These are phyloP conservation scores for Steinernema hermaphroditum DNA, from an alignment of 2,888 invertebrate genomes.

Conservation along the genomic window DNA sequence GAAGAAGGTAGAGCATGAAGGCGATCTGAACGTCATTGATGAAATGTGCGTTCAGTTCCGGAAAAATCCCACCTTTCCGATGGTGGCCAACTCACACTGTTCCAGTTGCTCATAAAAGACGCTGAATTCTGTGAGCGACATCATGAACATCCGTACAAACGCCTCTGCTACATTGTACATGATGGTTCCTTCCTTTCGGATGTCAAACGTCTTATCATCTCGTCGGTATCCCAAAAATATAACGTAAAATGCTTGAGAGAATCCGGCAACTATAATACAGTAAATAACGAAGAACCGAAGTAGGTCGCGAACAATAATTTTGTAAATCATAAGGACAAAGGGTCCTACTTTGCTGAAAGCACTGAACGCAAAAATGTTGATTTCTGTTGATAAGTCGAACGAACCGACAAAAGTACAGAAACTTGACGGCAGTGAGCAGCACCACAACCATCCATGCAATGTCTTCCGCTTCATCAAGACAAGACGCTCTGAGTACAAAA, in stretches of 20 bases:
- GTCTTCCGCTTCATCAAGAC: slow-evolving; percentile 85
- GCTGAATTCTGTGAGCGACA: slow-evolving; percentile 94
- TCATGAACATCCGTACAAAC: slow-evolving; percentile 94
- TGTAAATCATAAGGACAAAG: slow-evolving; percentile 99
- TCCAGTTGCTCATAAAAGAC: slow-evolving; percentile 90
- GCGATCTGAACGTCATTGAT: slow-evolving; percentile 71
- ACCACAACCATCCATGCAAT: slow-evolving; percentile 89
- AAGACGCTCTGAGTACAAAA: slow-evolving; percentile 82
- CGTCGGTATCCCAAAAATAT: slow-evolving; percentile 62
- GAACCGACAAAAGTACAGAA: slow-evolving; percentile 93
- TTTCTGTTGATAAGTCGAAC: neutral
- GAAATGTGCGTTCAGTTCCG: neutral
- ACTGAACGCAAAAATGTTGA: slow-evolving; percentile 73
- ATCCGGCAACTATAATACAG: slow-evolving; percentile 92
- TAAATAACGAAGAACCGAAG: slow-evolving; percentile 93
- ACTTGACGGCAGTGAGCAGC: slow-evolving; percentile 92
- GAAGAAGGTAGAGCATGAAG: slow-evolving; percentile 93
- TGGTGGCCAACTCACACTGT: slow-evolving; percentile 76
- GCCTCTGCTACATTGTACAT: slow-evolving; percentile 81
- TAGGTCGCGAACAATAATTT: slow-evolving; percentile 97
- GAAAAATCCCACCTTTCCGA: slow-evolving; percentile 50
- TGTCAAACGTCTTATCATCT: slow-evolving; percentile 39
- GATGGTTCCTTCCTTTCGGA: slow-evolving; percentile 46
- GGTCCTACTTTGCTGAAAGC: slow-evolving; percentile 97
- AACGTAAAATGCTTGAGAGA: slow-evolving; percentile 79